These are phyloP conservation scores for Marasmarcha lunaedactyla DNA, from an alignment of 2,888 invertebrate species.

Conservation along the genomic window DNA sequence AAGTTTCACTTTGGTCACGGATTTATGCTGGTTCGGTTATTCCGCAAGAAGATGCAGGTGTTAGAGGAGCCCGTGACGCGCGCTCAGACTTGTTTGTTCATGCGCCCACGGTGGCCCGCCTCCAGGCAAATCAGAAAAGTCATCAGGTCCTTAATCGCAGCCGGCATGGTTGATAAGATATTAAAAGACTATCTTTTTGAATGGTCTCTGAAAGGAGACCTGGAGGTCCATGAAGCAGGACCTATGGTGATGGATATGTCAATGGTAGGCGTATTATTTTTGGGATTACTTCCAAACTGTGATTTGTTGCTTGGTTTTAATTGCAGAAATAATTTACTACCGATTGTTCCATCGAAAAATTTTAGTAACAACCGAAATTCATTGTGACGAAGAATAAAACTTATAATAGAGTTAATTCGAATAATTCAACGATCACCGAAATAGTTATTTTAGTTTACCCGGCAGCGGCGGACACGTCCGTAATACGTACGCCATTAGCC, in stretches of 20 bases:
- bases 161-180: slow-evolving; percentile 24
- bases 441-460: no score
- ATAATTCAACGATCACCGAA: no score
- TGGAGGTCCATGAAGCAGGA: background rate
- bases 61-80: slow-evolving; percentile 22
- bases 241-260: background rate
- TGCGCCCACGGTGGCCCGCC: slow-evolving; percentile 40
- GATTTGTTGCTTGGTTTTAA: slow-evolving; percentile 23
- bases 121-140: slow-evolving; percentile 20
- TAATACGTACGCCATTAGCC: no score
- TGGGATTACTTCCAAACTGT: slow-evolving; percentile 24
- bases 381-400: no score
- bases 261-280: slow-evolving; percentile 28
- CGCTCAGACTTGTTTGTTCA: slow-evolving; percentile 23
- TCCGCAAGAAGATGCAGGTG: slow-evolving; percentile 23
- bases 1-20: slow-evolving; percentile 23
- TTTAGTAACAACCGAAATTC: no score
- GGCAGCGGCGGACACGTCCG: no score
- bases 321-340: slow-evolving; percentile 24
- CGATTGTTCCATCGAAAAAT: slow-evolving; percentile 6
- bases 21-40: slow-evolving; percentile 17
- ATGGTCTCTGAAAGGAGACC: background rate
- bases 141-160: slow-evolving; percentile 23
- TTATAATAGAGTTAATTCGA: no score
- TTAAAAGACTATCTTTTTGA: slow-evolving; percentile 7